Evolutionary conservation across 2,113 vertebrate genomes (phyloP).

Genomic region (Herpetotheres cachinnans): DNA sequence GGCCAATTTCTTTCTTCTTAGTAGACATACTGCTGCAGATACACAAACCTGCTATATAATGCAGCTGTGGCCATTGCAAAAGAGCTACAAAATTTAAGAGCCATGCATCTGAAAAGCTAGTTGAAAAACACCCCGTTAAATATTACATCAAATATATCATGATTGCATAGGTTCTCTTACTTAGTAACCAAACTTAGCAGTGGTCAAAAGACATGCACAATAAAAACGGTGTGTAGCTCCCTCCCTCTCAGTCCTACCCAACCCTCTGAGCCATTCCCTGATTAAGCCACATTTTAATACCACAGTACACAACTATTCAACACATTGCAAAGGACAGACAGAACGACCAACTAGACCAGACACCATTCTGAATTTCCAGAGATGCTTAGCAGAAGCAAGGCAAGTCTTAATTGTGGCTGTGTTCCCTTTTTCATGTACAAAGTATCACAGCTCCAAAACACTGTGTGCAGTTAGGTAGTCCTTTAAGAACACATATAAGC

Average conservation of each 20-base stretch:
- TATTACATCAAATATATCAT: conserved; percentile 52
- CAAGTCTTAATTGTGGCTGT: conserved; percentile 17
- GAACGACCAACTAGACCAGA: conserved; percentile 14
- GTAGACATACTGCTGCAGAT: background rate
- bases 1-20: background rate
- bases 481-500: background rate
- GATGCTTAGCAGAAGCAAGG: conserved; percentile 44
- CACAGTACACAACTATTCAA: conserved; percentile 29
- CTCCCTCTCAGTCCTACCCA: background rate
- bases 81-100: conserved; percentile 17
- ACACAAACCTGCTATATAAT: conserved; percentile 21
- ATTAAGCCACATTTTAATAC: background rate
- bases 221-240: background rate
- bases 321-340: conserved; percentile 34
- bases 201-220: conserved; percentile 57
- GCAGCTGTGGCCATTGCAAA: conserved; percentile 38
- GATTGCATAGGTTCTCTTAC: conserved; percentile 67
- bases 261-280: conserved; percentile 56
- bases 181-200: conserved; percentile 36
- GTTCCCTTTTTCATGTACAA: conserved; percentile 30
- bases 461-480: background rate
- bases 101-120: conserved; percentile 51
- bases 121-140: background rate
- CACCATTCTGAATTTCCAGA: conserved; percentile 41
- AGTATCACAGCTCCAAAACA: background rate